Evolutionary conservation across 2,113 vertebrate species (phyloP).

Genomic region (Pelecanoides urinatrix): DNA sequence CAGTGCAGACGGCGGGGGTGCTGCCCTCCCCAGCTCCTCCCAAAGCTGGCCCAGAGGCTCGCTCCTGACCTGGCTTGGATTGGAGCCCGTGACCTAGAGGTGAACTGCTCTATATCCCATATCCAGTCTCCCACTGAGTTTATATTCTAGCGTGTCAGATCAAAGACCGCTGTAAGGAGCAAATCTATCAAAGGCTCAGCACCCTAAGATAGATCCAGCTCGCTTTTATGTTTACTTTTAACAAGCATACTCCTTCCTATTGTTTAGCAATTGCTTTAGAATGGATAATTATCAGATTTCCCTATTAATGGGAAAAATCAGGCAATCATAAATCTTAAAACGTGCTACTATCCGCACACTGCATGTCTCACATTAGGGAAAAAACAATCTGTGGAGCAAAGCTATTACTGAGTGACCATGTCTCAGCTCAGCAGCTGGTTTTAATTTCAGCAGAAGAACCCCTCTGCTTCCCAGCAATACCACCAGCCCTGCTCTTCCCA

Average conservation of each 20-base stretch:
- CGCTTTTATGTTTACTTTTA: slow-evolving; percentile 2
- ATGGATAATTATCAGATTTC: slow-evolving; percentile 26
- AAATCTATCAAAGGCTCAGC: slow-evolving; percentile 48
- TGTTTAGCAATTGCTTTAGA: not conserved
- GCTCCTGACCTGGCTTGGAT: not conserved
- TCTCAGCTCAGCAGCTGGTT: not conserved
- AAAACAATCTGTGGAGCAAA: not conserved
- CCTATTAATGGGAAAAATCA: not conserved
- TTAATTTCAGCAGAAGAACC: not conserved
- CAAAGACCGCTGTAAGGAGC: slow-evolving; percentile 39
- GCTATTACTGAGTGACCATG: not conserved
- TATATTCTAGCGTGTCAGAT: slow-evolving; percentile 36
- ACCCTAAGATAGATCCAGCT: not conserved
- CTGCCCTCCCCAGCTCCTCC: not conserved
- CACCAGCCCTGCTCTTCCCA: not conserved
- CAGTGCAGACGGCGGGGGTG: rapidly evolving
- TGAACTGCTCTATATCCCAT: slow-evolving; percentile 24
- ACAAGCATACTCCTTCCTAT: not conserved
- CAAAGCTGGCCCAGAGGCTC: not conserved
- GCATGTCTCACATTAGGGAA: not conserved
- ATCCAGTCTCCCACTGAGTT: slow-evolving; percentile 43
- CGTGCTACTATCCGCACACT: not conserved
- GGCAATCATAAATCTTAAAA: not conserved
- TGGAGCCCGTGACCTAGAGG: not conserved
- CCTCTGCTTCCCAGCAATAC: not conserved